These are phyloP conservation scores for Drosophila sturtevanti DNA, from an alignment of 1,140 invertebrate genomes.

Conservation along the genomic window DNA sequence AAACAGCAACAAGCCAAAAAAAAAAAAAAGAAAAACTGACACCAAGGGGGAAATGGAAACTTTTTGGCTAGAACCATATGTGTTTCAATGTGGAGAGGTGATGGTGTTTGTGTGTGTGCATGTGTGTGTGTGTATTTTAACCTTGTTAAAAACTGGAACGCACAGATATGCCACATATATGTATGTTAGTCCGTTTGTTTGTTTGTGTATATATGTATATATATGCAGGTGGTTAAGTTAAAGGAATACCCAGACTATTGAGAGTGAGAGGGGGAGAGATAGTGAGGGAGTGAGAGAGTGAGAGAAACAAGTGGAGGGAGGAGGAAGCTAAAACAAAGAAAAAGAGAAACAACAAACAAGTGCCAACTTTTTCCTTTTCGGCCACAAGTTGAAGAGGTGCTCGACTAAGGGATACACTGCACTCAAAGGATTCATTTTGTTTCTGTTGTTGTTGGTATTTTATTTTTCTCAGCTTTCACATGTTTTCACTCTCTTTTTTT, in stretches of 20 bases:
- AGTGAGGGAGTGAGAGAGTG: too few relatives aligned
- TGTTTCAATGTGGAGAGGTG: background rate
- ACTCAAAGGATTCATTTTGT: conserved; percentile 36
- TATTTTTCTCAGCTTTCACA: background rate
- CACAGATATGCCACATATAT: conserved; percentile 37
- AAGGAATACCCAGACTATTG: too few relatives aligned
- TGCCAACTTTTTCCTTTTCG: conserved; percentile 4
- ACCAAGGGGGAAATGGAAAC: conserved; percentile 44
- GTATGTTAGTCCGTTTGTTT: background rate
- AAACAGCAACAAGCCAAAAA: conserved; percentile 45
- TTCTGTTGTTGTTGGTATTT: conserved; percentile 17
- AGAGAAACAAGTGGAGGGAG: background rate
- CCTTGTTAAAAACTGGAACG: conserved; percentile 59
- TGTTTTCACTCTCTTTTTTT: background rate
- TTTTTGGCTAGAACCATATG: conserved; percentile 32
- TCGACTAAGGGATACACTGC: conserved; percentile 25
- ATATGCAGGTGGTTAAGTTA: too few relatives aligned
- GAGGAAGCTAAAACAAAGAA: background rate
- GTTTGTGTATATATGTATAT: too few relatives aligned
- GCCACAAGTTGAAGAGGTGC: conserved; percentile 8
- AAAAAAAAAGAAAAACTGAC: conserved; percentile 37
- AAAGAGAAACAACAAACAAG: background rate
- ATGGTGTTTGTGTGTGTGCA: background rate
- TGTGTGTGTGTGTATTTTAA: conserved; percentile 26
- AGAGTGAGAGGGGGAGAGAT: background rate